Percentiles rank a stretch among this genome's conserved stretches.
Evolutionary conservation across 37 sponge, comb jelly and placozoan genomes (phyloP).

Genomic region (Haliclona indistincta): DNA sequence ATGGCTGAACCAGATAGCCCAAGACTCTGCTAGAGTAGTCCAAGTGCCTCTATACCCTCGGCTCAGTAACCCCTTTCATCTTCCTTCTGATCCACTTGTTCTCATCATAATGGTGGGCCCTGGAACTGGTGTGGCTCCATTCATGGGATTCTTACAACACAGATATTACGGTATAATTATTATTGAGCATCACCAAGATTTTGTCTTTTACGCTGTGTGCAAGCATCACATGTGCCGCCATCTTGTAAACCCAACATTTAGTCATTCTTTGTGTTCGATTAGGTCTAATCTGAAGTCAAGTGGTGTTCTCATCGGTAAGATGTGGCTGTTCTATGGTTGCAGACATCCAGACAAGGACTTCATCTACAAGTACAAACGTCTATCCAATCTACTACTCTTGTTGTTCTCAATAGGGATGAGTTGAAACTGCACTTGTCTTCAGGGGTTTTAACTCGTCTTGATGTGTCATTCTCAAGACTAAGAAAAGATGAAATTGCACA

Average conservation of each 20-base stretch:
- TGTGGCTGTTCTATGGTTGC: slow-evolving; percentile 88
- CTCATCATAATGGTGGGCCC: slow-evolving; percentile 95
- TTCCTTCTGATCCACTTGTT: slow-evolving; percentile 52
- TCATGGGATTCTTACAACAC: slow-evolving; percentile 86
- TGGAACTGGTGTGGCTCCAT: slow-evolving; percentile 95
- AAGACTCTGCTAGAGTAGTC: neutral
- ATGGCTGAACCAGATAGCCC: slow-evolving; percentile 38
- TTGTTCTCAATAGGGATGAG: slow-evolving; percentile 42
- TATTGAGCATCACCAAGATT: neutral
- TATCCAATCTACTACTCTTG: neutral
- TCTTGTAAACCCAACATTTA: no score
- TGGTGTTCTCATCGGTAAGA: slow-evolving; percentile 19
- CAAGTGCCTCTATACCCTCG: slow-evolving; percentile 72
- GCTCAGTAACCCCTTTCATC: slow-evolving; percentile 69
- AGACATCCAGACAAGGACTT: slow-evolving; percentile 78
- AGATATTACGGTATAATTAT: no score
- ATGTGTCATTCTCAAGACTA: slow-evolving; percentile 66
- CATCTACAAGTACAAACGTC: slow-evolving; percentile 68
- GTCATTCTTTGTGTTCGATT: neutral
- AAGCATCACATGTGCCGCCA: no score
- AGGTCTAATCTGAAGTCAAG: neutral
- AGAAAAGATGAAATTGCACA: neutral
- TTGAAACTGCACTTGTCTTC: slow-evolving; percentile 16
- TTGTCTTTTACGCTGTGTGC: neutral
- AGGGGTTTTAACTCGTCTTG: slow-evolving; percentile 53